Percentiles rank a stretch among this genome's conserved stretches.
These are phyloP conservation scores for Scaptomyza reducta DNA, from an alignment of 2,888 invertebrate genomes.

Conservation along the genomic window DNA sequence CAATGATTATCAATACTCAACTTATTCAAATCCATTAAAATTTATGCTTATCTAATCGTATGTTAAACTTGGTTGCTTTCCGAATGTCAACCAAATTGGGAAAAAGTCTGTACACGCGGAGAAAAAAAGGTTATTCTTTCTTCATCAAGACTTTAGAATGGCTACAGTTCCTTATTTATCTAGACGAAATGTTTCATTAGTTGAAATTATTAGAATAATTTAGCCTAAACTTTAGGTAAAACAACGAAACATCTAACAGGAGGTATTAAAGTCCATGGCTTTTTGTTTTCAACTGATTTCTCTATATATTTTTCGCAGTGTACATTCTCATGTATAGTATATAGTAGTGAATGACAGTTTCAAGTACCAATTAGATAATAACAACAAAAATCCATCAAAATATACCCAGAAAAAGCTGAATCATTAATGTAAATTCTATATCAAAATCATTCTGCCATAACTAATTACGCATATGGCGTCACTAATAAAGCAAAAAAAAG, in stretches of 20 bases:
- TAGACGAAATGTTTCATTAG: no score
- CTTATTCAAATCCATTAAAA: conserved; percentile 43
- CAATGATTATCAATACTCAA: conserved; percentile 6
- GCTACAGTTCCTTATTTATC: no score
- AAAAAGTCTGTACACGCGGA: background rate
- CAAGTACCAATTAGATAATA: conserved; percentile 53
- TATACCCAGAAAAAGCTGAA: background rate
- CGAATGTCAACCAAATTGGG: conserved; percentile 21
- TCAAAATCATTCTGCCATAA: conserved; percentile 29
- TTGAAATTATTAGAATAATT: no score
- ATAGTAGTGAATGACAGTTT: conserved; percentile 18
- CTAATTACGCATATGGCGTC: conserved; percentile 50
- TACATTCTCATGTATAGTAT: background rate
- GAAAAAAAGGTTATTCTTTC: background rate
- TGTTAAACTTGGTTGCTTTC: background rate
- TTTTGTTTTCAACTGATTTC: no score
- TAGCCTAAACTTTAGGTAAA: no score
- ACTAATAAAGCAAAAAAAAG: conserved; percentile 24
- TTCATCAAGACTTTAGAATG: no score
- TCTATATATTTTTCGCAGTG: background rate
- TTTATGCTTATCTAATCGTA: conserved; percentile 36
- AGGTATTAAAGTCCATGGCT: no score
- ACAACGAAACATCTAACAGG: no score
- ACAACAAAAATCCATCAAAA: conserved; percentile 55
- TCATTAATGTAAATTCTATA: conserved; percentile 19